Percentiles rank a stretch among this genome's conserved stretches.
Evolutionary conservation across 2,113 vertebrate genomes (phyloP).

Genomic region (Fukomys damarensis): DNA sequence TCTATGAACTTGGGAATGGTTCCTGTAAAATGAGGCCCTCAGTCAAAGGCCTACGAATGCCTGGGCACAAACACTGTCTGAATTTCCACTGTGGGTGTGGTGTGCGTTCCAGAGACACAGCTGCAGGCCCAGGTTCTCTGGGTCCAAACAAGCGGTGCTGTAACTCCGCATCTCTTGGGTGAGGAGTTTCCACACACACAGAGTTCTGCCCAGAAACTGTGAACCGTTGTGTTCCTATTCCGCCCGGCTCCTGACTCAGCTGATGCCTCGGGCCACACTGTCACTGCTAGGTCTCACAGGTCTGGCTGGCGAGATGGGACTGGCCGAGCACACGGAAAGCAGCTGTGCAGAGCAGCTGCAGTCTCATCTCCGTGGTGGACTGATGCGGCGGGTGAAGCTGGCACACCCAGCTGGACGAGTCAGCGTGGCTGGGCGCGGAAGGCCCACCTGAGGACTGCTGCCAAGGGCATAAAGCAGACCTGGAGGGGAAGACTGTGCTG

Average conservation of each 20-base stretch:
- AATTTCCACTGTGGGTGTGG: fast-evolving
- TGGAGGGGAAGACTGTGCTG: no score
- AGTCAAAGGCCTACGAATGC: neutral
- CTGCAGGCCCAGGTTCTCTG: neutral
- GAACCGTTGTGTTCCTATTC: conserved; percentile 65
- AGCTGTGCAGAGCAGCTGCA: neutral
- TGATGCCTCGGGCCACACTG: conserved; percentile 10
- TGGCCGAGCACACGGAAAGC: neutral
- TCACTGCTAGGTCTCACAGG: neutral
- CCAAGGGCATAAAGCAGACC: no score
- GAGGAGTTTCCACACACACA: conserved; percentile 43
- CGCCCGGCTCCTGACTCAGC: conserved; percentile 51
- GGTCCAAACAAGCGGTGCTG: neutral
- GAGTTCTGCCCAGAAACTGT: conserved; percentile 41
- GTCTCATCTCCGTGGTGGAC: no score
- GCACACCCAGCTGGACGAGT: no score
- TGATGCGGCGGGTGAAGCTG: no score
- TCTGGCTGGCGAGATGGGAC: neutral
- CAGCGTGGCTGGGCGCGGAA: no score
- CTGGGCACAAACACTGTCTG: neutral
- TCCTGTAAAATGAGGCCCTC: neutral
- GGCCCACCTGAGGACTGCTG: no score
- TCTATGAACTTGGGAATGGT: neutral
- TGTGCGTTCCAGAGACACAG: neutral
- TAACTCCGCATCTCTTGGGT: conserved; percentile 35